Evolutionary conservation across 2,113 vertebrate species (phyloP), one percentile per base, ranked within the genome.

Genomic region (Oreocharis arfaki): DNA sequence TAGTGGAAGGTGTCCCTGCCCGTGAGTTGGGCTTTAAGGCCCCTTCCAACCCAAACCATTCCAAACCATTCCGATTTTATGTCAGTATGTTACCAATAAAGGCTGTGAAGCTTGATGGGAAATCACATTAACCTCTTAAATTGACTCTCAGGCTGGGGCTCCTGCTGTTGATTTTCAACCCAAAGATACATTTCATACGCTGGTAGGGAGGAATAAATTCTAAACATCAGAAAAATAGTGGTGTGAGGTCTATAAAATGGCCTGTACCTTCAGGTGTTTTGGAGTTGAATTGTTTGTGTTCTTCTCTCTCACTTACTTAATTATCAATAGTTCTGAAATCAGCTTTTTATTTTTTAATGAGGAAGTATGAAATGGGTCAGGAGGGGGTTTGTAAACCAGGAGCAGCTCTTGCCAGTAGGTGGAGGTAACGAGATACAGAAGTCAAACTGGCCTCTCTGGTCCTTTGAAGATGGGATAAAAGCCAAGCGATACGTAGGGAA

Each of bases 351-450:
- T 42, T 16, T 21, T 7, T 46, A 35, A 57, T 24, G 10, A 1
- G 16, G 0, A 47, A 13, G 5, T 27, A 13, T 28, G 44, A 16
- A 27, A 21, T 6, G 7, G 4, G 12, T 39, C 7, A 27, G 44
- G 27, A 56, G 42, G 23, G 44, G 15, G 4, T 11, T 74, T 55
- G 1, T 50, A 41, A 7, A 33, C 21, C 17, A 32, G 21, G 13
- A 14, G 41, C 69, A 78, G 5, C 42, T 95, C 89, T 71, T 39
- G 50, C 97, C 98, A 86, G 97, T 90, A 98, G 98, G 33, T 97
- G 98, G 98, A 90, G 96, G 78, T 56, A 96, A 96, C 89, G 98
- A 97, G 97, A 86, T 87, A 19, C 0, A 2, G 7, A 68, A 83
- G 41, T 35, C 44, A 67, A 65, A 61, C 27, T 26, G 23, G 35